Base-by-base conservation (phyloP, 2,113 vertebrate genomes). In the Salvelinus fontinalis region DNA sequence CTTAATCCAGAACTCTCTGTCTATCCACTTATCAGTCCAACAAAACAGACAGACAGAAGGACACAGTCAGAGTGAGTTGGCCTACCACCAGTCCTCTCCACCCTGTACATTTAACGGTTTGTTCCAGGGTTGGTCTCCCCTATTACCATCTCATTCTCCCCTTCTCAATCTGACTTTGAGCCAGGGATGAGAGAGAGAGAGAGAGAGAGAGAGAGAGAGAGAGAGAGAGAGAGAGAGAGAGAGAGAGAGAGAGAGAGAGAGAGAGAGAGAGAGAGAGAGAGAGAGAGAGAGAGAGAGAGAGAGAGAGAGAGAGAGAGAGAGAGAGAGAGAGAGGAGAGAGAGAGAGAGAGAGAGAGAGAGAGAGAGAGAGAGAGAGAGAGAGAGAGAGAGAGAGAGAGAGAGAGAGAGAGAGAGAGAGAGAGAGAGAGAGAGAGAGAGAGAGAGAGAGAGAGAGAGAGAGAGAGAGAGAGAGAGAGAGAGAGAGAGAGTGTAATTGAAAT, bases 61-160 rank as follows among this genome's bases (percentile, higher is more conserved):
- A 51, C 8, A 27, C 57, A 78, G 79, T 84, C 86, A 84, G 86
- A 54, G 51, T 54, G 13, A 18, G 51, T 54, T 54, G 14, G 16
- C 14, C 84, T 5, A 59, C 18, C 78, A 73, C 82, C 85, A 88
- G 67, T 20, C 70, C 65, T 81, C 79, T 80, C 78, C 65, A 14
- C 75, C 73, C 31, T 0, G 31, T 83, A 87, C 81, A 88, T 87
- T 87, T 85, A 87, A 1, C 8, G 6, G 31, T 39, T n/a, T n/a
- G 8, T 60, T 73, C 18, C 14, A 34, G 24, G 71, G 71, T 8
- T 44, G 62, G 59, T 62, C 79, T 76, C 67, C 80, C 79, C 84
- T 83, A 86, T 90, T 90, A 84, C 89, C 81, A 75, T 85, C 80
- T 81, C 80, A 54, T 80, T 76, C 73, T 78, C 74, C 85, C 79